phyloP scores from a whole-genome alignment of 2,797 vertebrate species.

The Gallinago solitaria region DNA sequence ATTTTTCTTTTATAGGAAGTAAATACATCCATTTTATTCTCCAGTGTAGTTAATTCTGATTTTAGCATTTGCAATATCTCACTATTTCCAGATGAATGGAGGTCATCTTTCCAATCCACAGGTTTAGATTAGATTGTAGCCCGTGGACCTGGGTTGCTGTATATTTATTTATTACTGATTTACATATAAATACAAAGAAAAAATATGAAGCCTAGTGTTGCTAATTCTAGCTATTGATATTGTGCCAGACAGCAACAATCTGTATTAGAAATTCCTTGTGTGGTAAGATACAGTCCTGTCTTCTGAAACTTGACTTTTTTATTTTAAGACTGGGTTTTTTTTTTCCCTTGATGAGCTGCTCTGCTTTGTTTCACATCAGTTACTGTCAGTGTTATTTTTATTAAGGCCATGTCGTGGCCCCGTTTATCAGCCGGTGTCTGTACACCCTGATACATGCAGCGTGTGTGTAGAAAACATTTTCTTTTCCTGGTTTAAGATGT shows the following conservation, averaged over 20 bases:
- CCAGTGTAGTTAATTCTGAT: constrained; percentile 1
- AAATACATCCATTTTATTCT: neutral
- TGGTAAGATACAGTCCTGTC: neutral
- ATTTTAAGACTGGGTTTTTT: neutral
- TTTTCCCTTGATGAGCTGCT: neutral
- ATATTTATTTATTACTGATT: constrained; percentile 14
- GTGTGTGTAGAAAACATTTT: neutral
- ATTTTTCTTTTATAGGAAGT: neutral
- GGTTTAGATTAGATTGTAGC: constrained; percentile 20
- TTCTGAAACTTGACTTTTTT: neutral
- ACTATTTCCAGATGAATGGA: constrained; percentile 53
- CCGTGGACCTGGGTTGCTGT: neutral
- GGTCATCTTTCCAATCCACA: constrained; percentile 2
- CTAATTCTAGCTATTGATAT: neutral
- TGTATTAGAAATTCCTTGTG: neutral
- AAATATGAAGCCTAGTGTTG: neutral
- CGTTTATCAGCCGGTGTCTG: neutral
- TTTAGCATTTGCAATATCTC: constrained; percentile 7
- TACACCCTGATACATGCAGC: neutral
- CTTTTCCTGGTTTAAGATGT: too few species aligned
- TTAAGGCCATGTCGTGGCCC: neutral
- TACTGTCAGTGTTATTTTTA: neutral
- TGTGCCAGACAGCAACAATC: neutral
- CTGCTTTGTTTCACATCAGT: neutral
- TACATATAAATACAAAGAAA: constrained; percentile 33